Evolutionary conservation across 2,888 invertebrate genomes (phyloP).

Genomic region (Lithophane socia): DNA sequence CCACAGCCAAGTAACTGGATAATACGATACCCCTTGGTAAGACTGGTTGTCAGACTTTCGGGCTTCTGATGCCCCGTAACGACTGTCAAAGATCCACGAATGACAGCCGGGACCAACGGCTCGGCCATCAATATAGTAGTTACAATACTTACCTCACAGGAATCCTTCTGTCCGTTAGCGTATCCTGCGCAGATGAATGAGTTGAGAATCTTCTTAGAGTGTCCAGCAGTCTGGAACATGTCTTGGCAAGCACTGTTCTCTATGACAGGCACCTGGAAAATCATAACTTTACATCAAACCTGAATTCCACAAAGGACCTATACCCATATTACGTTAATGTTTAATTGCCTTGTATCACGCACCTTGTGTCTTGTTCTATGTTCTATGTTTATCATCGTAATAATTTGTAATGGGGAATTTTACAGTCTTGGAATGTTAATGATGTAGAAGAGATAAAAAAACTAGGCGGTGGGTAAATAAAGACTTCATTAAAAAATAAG

Average conservation of each 20-base stretch:
- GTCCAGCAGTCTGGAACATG: constrained; percentile 98
- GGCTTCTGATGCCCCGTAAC: too few species aligned
- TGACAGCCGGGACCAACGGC: too few species aligned
- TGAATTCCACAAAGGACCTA: background rate
- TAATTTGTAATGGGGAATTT: background rate
- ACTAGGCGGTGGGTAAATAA: too few species aligned
- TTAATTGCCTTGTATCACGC: background rate
- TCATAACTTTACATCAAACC: background rate
- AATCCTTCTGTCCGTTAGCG: constrained; percentile 97
- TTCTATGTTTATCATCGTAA: background rate
- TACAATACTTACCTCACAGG: constrained; percentile 93
- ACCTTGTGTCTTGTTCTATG: too few species aligned
- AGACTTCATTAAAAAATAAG: background rate
- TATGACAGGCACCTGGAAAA: constrained; percentile 95
- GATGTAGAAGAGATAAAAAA: background rate
- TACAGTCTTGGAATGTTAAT: background rate
- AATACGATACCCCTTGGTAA: too few species aligned
- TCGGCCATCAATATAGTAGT: background rate
- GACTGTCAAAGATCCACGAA: too few species aligned
- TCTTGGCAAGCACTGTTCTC: constrained; percentile 97
- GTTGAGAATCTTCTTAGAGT: constrained; percentile 95
- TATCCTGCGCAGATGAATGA: constrained; percentile 98
- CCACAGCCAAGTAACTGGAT: too few species aligned
- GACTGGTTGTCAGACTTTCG: too few species aligned
- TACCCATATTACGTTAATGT: background rate